Conservation (phyloP, 1,140 invertebrate genomes). For the Tetranychus urticae region DNA sequence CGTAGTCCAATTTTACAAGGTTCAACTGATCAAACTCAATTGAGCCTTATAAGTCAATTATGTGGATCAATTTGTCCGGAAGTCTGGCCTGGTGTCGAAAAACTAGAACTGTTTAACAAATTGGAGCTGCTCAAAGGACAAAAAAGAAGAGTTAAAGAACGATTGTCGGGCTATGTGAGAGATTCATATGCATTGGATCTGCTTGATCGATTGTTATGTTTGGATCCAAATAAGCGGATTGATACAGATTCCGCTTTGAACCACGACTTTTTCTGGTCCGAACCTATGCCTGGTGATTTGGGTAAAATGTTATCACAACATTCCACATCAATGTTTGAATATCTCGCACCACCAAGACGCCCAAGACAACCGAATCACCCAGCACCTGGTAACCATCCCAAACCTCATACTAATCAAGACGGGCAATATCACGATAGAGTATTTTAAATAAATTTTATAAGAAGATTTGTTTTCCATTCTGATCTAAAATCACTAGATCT, state of each 20-base stretch:
- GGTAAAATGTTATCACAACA: conserved; percentile 80
- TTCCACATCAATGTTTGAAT: conserved; percentile 88
- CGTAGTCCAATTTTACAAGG: conserved; percentile 86
- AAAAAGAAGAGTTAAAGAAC: conserved; percentile 69
- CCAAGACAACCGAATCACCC: background rate
- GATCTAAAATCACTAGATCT: too few species aligned
- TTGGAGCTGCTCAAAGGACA: conserved; percentile 74
- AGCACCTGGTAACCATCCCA: background rate
- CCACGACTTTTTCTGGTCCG: conserved; percentile 95
- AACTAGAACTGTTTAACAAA: conserved; percentile 67
- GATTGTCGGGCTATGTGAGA: conserved; percentile 71
- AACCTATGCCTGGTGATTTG: conserved; percentile 77
- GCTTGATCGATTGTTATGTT: conserved; percentile 65
- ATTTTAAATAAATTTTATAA: background rate
- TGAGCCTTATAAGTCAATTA: conserved; percentile 79
- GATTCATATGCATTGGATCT: conserved; percentile 77
- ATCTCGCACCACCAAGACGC: conserved; percentile 55
- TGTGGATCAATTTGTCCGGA: conserved; percentile 76
- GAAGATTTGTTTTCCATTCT: too few species aligned
- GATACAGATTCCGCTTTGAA: conserved; percentile 81
- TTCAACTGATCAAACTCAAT: conserved; percentile 75
- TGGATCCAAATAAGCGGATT: conserved; percentile 72
- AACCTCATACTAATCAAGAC: background rate
- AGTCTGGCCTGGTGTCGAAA: conserved; percentile 75
- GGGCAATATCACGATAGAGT: conserved; percentile 4